Base-by-base conservation (phyloP, 2,888 invertebrate genomes). In the Caenorhabditis zanzibari region DNA sequence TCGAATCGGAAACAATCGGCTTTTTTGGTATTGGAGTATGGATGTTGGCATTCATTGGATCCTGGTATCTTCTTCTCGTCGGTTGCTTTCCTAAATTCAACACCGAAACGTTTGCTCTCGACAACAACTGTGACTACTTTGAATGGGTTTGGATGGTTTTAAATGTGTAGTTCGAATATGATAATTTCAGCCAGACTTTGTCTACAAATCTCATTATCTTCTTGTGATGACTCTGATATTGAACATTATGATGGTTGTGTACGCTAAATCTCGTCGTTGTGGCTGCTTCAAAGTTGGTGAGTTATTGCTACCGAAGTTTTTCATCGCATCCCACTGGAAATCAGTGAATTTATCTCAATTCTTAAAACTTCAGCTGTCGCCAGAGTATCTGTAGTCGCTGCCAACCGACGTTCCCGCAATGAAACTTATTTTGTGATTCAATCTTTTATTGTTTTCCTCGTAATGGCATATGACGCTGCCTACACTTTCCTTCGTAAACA, bases 141-240 rank as follows among this genome's bases (percentile, higher is more conserved):
- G 54, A 61, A 77, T 77, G 77, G 77, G 77, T 69, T 4, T 6
- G 66, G 44, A 38, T 38, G 5, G 47, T 2, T 16, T 12, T 35
- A 19, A 19, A n/a, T 16, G 19, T 24, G 19, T 12, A 32, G 14
- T 0, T 7, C 12, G 19, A 5, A 38, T 12, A 26, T 16, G 24
- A 22, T 35, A 52, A 41, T 58, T 76, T 49, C 77, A 77, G 77
- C 69, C 77, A 41, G 77, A 77, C 54, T 77, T 77, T 41, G 28
- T 77, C 41, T 77, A 77, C 54, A 77, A 77, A 32, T 77, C 77
- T 5, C 77, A 77, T n/a, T 77, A 77, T 38, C 77, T 77, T 54
- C 63, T 77, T 41, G 14, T 77, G n/a, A 52, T 77, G 61, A 77
- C 77, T 16, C 14, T 77, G 41, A 38, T 61, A 14, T 19, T 77